Conservation (phyloP, 2,797 vertebrate genomes). For the Danio jaintianensis region DNA sequence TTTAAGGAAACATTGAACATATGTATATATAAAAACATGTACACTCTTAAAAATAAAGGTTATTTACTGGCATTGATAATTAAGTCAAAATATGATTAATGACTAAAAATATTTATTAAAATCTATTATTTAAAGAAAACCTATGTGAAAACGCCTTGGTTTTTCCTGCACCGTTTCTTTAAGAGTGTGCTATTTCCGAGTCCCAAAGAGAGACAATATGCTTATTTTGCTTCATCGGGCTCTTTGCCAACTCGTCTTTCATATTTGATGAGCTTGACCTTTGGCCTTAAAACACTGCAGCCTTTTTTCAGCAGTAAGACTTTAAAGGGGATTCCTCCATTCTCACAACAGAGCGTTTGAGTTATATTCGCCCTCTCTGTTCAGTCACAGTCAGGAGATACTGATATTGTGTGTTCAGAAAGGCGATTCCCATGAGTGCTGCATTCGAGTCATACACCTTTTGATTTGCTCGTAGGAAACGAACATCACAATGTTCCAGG, state of each 20-base stretch:
- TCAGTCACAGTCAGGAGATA: not conserved
- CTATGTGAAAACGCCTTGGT: no score
- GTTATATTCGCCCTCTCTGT: not conserved
- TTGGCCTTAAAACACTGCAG: conserved; percentile 21
- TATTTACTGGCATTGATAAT: no score
- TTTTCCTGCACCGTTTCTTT: no score
- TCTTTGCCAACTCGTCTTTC: conserved; percentile 13
- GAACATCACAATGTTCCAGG: conserved; percentile 92
- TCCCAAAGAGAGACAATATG: conserved; percentile 23
- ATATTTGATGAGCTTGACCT: conserved; percentile 16
- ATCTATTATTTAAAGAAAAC: no score
- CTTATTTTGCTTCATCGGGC: not conserved
- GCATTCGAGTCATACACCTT: conserved; percentile 72
- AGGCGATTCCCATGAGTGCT: conserved; percentile 77
- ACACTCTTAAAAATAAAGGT: not conserved
- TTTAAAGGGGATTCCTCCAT: conserved; percentile 4
- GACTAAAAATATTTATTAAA: no score
- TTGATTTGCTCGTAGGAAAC: conserved; percentile 85
- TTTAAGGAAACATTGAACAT: not conserved
- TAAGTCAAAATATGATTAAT: no score
- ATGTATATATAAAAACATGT: not conserved
- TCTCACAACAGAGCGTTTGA: not conserved
- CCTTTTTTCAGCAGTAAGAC: conserved; percentile 34
- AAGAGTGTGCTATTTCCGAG: no score
- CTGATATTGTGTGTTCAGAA: conserved; percentile 66